A percentile compares a stretch with the other conserved stretches of the same genome.
Evolutionary conservation across 2,797 vertebrate species (phyloP).

Genomic region (Pristis pectinata): DNA sequence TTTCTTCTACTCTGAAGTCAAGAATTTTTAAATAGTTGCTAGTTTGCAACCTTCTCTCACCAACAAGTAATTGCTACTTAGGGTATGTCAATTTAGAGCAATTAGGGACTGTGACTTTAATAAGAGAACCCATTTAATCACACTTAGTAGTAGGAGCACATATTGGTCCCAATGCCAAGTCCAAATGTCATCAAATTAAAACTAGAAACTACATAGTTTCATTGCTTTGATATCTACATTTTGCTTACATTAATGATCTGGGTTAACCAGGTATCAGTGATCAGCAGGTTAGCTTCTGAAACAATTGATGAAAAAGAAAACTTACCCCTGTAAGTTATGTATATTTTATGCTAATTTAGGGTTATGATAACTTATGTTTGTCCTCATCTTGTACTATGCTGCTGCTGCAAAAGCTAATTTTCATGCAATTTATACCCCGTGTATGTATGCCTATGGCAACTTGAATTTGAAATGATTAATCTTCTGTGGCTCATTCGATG

Average conservation of each 20-base stretch:
- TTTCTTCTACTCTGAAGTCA: neutral
- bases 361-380: too few relatives aligned
- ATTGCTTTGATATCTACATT: neutral
- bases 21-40: neutral
- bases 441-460: too few relatives aligned
- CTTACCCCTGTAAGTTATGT: too few relatives aligned
- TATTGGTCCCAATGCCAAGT: neutral
- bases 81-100: neutral
- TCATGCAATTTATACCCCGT: too few relatives aligned
- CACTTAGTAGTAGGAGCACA: too few relatives aligned
- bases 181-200: neutral
- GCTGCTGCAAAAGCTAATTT: too few relatives aligned
- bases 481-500: too few relatives aligned
- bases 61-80: neutral
- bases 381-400: too few relatives aligned
- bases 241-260: neutral
- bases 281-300: neutral
- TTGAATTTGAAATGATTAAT: too few relatives aligned
- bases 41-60: neutral
- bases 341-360: too few relatives aligned
- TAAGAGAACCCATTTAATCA: too few relatives aligned
- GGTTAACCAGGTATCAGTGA: neutral
- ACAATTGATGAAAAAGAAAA: neutral
- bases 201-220: neutral
- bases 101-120: neutral